Percentiles rank a stretch among this genome's conserved stretches.
Evolutionary conservation across 2,797 vertebrate genomes (phyloP).

Genomic region (Tympanoctomys barrerae): DNA sequence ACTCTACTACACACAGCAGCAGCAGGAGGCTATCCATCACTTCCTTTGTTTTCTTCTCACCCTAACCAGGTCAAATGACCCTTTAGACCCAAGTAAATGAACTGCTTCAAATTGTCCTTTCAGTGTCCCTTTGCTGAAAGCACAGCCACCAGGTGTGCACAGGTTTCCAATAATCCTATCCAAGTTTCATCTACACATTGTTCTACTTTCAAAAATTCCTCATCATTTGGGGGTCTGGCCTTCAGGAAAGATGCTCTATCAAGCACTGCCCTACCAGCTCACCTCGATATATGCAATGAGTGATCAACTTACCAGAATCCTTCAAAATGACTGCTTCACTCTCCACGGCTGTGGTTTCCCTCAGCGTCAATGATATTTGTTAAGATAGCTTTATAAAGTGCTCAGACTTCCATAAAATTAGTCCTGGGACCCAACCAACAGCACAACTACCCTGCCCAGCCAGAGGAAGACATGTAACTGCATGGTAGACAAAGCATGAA

Average conservation of each 20-base stretch:
- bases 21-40: constrained; percentile 33
- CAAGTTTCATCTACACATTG: neutral
- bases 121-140: neutral
- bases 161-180: neutral
- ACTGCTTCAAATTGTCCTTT: neutral
- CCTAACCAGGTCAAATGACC: constrained; percentile 51
- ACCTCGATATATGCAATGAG: neutral
- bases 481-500: neutral
- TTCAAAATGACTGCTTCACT: neutral
- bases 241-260: neutral
- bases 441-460: neutral
- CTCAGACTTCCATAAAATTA: neutral
- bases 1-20: neutral
- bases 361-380: constrained; percentile 19
- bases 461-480: neutral
- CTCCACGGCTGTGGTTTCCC: constrained; percentile 36
- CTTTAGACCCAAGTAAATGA: constrained; percentile 33
- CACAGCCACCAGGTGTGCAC: neutral
- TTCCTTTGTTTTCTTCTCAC: constrained; percentile 53
- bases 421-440: constrained; percentile 12
- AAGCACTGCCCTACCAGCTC: neutral
- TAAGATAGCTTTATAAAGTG: constrained; percentile 63
- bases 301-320: neutral
- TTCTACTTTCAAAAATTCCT: neutral
- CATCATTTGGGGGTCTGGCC: neutral